These are phyloP conservation scores for Drosophila santomea DNA, from an alignment of 1,140 invertebrate species.

Conservation along the genomic window DNA sequence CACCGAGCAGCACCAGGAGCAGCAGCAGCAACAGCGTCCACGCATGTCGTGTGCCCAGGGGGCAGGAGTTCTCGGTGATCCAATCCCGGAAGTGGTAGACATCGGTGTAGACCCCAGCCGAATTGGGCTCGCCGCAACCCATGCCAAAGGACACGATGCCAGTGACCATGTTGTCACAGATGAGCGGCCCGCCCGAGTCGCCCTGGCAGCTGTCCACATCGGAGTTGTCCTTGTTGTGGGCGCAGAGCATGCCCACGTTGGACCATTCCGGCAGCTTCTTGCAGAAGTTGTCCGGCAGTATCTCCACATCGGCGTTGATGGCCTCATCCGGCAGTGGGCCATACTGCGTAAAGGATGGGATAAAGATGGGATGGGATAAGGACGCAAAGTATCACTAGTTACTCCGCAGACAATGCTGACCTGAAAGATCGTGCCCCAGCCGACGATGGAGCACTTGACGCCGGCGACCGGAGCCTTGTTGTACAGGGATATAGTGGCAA, in stretches of 20 bases:
- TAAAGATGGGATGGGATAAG: neutral
- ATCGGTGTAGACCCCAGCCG: constrained; percentile 90
- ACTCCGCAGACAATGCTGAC: constrained; percentile 14
- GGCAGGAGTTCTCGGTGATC: constrained; percentile 60
- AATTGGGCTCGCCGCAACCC: constrained; percentile 88
- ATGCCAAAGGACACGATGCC: constrained; percentile 90
- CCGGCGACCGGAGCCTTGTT: neutral
- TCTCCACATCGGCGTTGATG: constrained; percentile 35
- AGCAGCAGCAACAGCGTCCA: neutral
- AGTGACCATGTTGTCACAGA: constrained; percentile 63
- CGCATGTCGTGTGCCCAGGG: too few relatives aligned
- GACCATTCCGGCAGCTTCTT: neutral
- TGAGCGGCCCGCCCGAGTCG: constrained; percentile 71
- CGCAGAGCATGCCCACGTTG: constrained; percentile 60
- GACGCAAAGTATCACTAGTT: too few relatives aligned
- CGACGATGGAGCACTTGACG: constrained; percentile 44
- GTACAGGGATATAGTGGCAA: constrained; percentile 7
- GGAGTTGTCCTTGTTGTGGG: constrained; percentile 32
- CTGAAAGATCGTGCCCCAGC: constrained; percentile 68
- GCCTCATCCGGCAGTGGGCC: constrained; percentile 43
- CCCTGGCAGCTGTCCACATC: constrained; percentile 69
- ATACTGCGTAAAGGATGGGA: constrained; percentile 4
- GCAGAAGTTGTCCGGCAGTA: constrained; percentile 14
- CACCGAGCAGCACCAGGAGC: neutral
- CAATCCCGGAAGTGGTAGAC: constrained; percentile 87